phyloP scores from a whole-genome alignment of 2,797 vertebrate genomes.

The Telmatherina bonti region DNA sequence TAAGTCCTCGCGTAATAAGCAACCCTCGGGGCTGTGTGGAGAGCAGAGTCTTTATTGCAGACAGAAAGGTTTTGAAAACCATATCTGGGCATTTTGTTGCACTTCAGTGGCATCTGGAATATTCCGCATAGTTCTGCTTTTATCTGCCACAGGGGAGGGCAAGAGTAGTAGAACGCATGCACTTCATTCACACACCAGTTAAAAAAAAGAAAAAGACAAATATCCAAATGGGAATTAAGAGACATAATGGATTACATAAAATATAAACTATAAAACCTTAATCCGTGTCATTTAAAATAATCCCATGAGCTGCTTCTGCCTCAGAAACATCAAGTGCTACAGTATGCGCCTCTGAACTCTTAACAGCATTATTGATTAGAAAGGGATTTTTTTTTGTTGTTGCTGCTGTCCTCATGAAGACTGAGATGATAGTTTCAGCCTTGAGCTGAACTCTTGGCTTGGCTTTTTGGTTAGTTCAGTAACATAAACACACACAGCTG shows the following conservation, averaged over 20 bases:
- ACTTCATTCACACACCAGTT: conserved; percentile 22
- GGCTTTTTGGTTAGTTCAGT: not conserved
- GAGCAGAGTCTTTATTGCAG: conserved; percentile 62
- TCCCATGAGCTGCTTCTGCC: conserved; percentile 39
- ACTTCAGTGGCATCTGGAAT: conserved; percentile 47
- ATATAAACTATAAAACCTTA: conserved; percentile 57
- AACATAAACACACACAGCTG: conserved; percentile 12
- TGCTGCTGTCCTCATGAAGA: too few relatives aligned
- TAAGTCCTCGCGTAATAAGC: conserved; percentile 65
- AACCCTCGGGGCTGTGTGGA: conserved; percentile 43
- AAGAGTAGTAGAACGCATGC: conserved; percentile 18
- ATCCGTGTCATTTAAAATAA: conserved; percentile 58
- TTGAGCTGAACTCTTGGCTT: conserved; percentile 7
- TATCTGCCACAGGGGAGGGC: conserved; percentile 15
- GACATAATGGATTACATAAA: conserved; percentile 59
- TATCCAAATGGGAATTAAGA: conserved; percentile 40
- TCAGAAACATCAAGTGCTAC: conserved; percentile 44
- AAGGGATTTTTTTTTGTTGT: conserved; percentile 1
- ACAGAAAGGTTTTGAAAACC: conserved; percentile 47
- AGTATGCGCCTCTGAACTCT: conserved; percentile 8
- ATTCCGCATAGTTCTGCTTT: conserved; percentile 42
- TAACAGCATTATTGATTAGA: conserved; percentile 28
- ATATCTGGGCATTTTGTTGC: conserved; percentile 49
- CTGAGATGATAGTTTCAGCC: not conserved
- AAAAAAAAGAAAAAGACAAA: conserved; percentile 42